A percentile compares a stretch with the other conserved stretches of the same genome.
Evolutionary conservation across 1,140 invertebrate species (phyloP).

Genomic region (Procambarus clarkii): DNA sequence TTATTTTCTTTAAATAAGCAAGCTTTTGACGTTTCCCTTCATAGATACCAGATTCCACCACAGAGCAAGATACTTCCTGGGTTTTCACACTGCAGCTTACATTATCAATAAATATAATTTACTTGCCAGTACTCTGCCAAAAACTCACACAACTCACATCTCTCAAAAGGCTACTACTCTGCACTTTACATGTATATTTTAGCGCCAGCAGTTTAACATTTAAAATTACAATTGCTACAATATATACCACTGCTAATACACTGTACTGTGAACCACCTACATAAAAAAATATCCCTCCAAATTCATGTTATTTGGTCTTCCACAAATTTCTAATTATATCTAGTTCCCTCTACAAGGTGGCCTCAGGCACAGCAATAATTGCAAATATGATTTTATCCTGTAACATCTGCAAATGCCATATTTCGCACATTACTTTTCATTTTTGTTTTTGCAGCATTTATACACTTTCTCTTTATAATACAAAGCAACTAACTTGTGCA

Average conservation of each 20-base stretch:
- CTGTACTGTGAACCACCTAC: constrained; percentile 66
- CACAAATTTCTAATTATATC: neutral
- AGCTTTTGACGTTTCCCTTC: neutral
- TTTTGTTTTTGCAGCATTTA: constrained; percentile 34
- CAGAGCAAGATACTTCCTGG: constrained; percentile 28
- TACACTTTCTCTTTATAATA: constrained; percentile 37
- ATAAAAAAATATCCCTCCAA: neutral
- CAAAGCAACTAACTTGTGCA: constrained; percentile 55
- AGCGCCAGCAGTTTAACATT: constrained; percentile 57
- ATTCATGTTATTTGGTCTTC: constrained; percentile 12
- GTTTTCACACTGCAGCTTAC: constrained; percentile 53
- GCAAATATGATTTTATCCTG: constrained; percentile 38
- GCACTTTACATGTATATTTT: constrained; percentile 36
- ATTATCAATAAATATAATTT: neutral
- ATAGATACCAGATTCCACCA: constrained; percentile 16
- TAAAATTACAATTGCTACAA: constrained; percentile 30
- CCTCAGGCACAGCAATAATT: constrained; percentile 63
- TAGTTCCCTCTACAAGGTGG: constrained; percentile 46
- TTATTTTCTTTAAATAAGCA: neutral
- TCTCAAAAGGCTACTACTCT: constrained; percentile 10
- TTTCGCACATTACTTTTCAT: constrained; percentile 3
- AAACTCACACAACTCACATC: constrained; percentile 37
- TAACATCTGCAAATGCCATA: constrained; percentile 18
- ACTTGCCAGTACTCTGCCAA: constrained; percentile 7
- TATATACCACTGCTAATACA: constrained; percentile 41